Percentiles rank a stretch among this genome's conserved stretches.
Evolutionary conservation across 2,113 vertebrate species (phyloP).

Genomic region (Neoarius graeffei): DNA sequence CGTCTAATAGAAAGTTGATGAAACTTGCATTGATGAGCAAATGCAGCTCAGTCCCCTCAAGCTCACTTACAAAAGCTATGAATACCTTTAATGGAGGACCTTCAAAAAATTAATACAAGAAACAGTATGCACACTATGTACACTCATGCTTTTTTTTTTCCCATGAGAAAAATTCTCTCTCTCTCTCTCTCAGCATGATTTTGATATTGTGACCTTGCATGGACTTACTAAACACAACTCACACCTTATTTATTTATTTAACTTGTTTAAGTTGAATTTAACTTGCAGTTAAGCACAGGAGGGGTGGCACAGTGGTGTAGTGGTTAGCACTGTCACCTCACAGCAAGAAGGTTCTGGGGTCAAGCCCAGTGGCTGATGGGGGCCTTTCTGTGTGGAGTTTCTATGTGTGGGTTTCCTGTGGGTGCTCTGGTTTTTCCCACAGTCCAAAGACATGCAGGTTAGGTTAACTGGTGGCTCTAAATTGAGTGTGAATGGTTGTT

Average conservation of each 20-base stretch:
- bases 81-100: slow-evolving; percentile 7
- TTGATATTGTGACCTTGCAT: slow-evolving; percentile 45
- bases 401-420: too few species aligned
- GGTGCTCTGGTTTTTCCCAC: too few species aligned
- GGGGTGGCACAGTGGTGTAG: too few species aligned
- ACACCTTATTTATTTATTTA: slow-evolving; percentile 42
- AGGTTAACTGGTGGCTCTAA: too few species aligned
- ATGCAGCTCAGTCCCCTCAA: slow-evolving; percentile 24
- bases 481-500: not conserved
- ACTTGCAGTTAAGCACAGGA: too few species aligned
- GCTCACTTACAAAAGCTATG: slow-evolving; percentile 24
- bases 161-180: slow-evolving; percentile 21
- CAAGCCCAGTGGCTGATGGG: too few species aligned
- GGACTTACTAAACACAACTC: slow-evolving; percentile 41
- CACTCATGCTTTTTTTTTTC: slow-evolving; percentile 13
- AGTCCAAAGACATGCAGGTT: too few species aligned
- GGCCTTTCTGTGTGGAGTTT: too few species aligned
- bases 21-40: slow-evolving; percentile 20
- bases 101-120: not conserved
- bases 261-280: too few species aligned
- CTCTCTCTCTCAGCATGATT: slow-evolving; percentile 34
- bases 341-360: too few species aligned
- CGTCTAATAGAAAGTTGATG: slow-evolving; percentile 36
- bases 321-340: too few species aligned
- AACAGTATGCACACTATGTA: not conserved